Percentiles rank a stretch among this genome's conserved stretches.
phyloP scores from a whole-genome alignment of 1,140 invertebrate species.

The Drosophila serrata region DNA sequence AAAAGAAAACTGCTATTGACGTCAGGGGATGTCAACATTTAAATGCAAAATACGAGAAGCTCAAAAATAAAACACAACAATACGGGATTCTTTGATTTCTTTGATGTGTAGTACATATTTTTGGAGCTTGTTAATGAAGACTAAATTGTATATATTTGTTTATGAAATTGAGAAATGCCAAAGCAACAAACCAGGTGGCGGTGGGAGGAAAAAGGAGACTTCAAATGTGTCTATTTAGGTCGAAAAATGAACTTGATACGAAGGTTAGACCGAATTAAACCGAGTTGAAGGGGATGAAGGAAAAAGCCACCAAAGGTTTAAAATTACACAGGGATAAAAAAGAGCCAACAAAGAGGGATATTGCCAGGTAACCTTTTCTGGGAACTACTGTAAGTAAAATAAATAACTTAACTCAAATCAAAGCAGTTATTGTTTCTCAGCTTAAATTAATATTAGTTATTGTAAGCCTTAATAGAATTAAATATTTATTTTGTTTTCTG shows the following conservation, averaged over 20 bases:
- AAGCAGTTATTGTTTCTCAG: not conserved
- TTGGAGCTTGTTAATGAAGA: constrained; percentile 53
- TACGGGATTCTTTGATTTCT: constrained; percentile 45
- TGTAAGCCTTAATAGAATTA: no score
- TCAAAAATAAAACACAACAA: constrained; percentile 36
- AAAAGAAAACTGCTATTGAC: constrained; percentile 60
- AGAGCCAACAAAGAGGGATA: not conserved
- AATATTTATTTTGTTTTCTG: no score
- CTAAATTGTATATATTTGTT: constrained; percentile 53
- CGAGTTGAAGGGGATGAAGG: not conserved
- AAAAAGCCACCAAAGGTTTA: not conserved
- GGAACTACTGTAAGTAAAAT: not conserved
- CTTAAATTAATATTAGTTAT: not conserved
- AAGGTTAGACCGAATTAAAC: not conserved
- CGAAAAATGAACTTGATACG: constrained; percentile 39
- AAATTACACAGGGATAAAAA: constrained; percentile 4
- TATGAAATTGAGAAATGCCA: constrained; percentile 49
- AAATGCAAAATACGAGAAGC: constrained; percentile 52
- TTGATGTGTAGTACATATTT: constrained; percentile 43
- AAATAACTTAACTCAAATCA: not conserved
- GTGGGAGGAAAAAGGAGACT: not conserved
- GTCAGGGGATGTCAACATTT: constrained; percentile 54
- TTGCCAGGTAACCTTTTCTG: not conserved
- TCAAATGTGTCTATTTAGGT: constrained; percentile 44
- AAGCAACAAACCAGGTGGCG: not conserved